Evolutionary conservation across 1,140 invertebrate species (phyloP).

Genomic region (Apis florea): DNA sequence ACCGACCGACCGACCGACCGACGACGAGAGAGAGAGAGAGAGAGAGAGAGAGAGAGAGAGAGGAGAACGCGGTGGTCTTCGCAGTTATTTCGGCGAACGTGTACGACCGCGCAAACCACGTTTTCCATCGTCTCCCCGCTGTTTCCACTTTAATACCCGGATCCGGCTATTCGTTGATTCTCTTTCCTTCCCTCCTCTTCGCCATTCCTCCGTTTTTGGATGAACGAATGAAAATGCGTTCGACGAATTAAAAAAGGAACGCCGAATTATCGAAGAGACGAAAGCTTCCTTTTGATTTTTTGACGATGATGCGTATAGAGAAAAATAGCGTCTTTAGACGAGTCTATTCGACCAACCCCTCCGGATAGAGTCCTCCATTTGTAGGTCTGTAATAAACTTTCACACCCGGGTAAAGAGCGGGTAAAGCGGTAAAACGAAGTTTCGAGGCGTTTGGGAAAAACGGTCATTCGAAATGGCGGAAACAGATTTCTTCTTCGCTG

Average conservation of each 20-base stretch:
- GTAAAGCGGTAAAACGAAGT: not conserved
- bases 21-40: too few relatives aligned
- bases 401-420: not conserved
- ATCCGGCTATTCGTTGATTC: constrained; percentile 51
- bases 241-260: too few relatives aligned
- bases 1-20: too few relatives aligned
- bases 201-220: not conserved
- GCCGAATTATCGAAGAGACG: not conserved
- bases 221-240: not conserved
- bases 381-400: not conserved
- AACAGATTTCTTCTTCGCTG: constrained; percentile 70
- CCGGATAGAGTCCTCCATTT: not conserved
- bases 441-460: constrained; percentile 34
- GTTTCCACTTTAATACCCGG: constrained; percentile 49
- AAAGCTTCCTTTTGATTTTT: not conserved
- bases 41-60: not conserved
- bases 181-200: constrained; percentile 14
- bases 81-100: constrained; percentile 55
- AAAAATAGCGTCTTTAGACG: not conserved
- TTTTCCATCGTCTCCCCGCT: constrained; percentile 14
- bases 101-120: constrained; percentile 20
- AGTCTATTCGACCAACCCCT: too few relatives aligned
- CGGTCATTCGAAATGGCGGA: constrained; percentile 56
- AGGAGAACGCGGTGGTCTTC: not conserved
- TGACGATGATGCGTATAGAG: not conserved